A percentile compares a stretch with the other conserved stretches of the same genome.
phyloP scores from a whole-genome alignment of 2,113 vertebrate genomes.

The Genyomyrus donnyi region DNA sequence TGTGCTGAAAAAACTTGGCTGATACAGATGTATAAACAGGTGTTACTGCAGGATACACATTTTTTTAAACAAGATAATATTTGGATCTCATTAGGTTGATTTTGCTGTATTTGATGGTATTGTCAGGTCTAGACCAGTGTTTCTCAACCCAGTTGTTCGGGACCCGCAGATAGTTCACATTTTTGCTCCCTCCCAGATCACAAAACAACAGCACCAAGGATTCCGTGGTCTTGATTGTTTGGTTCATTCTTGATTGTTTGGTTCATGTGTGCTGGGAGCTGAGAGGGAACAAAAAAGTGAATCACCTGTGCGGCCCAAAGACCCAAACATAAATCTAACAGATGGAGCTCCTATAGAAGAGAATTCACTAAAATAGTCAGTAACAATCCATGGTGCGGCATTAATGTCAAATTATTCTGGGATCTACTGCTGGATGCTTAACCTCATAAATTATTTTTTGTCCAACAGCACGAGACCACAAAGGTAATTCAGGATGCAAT shows the following conservation, averaged over 20 bases:
- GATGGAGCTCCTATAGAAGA: background rate
- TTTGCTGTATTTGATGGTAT: background rate
- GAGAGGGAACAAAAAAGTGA: background rate
- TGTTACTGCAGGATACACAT: background rate
- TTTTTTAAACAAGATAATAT: background rate
- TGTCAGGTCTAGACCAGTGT: background rate
- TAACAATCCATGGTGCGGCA: background rate
- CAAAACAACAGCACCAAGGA: background rate
- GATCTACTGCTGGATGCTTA: background rate
- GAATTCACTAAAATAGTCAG: background rate
- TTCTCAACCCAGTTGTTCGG: background rate
- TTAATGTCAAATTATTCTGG: background rate
- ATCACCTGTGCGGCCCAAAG: background rate
- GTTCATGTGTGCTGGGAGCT: background rate
- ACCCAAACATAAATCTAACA: background rate
- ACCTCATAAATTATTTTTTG: background rate
- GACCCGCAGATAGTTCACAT: background rate
- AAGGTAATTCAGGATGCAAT: constrained; percentile 66
- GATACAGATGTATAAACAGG: background rate
- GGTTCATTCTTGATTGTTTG: background rate
- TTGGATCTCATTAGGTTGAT: background rate
- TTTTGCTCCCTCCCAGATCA: background rate
- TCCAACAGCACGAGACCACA: constrained; percentile 61
- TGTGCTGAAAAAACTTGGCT: background rate
- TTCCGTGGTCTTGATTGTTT: background rate